Evolutionary conservation across 1,140 invertebrate genomes (phyloP), one percentile per base, ranked within the genome.

Genomic region (Chymomyza costata): DNA sequence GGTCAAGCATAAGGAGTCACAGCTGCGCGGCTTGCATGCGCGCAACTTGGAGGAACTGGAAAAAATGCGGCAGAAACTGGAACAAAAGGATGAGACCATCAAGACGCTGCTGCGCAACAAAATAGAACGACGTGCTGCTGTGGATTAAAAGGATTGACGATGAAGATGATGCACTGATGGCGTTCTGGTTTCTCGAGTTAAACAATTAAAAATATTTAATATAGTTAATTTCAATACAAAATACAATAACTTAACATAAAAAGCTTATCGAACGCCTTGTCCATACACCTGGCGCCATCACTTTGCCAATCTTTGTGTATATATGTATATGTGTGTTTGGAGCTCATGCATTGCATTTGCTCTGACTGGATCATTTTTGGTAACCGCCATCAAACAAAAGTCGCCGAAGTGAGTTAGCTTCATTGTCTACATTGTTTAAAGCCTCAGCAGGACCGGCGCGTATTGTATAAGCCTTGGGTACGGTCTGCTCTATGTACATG

Each of bases 31-130:
- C 3, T 32, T 86, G 15, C 83, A 84, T 2, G 34, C 51, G 2
- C 66, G 74, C 0, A 83, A 85, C 39, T 14, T 55, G 6, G 66
- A 83, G 30, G 84, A 86, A 38, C 47, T 86, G 37, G 82, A 82
- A 5, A 82, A 83, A 52, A 10, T 86, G 34, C 57, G 66, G 8
- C 60, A 66, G 19, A 86, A 85, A 48, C 54, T 86, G 14, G 47
- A 64, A 45, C 82, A 85, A 30, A 82, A 85, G 45, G 84, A 86
- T 7, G 82, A 85, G 1, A 85, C 84, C 0, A 84, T 86, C n/a
- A 43, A 45, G 1, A 74, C 66, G 17, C 56, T 80, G 10, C 38
- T 80, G 10, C 41, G 73, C 2, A 52, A 67, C 6, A 80, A 80
- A 14, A 30, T 80, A 39, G 73, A 80, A 14, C 59, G 73, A n/a